phyloP scores from a whole-genome alignment of 1,140 invertebrate genomes.

The Pollicipes pollicipes region DNA sequence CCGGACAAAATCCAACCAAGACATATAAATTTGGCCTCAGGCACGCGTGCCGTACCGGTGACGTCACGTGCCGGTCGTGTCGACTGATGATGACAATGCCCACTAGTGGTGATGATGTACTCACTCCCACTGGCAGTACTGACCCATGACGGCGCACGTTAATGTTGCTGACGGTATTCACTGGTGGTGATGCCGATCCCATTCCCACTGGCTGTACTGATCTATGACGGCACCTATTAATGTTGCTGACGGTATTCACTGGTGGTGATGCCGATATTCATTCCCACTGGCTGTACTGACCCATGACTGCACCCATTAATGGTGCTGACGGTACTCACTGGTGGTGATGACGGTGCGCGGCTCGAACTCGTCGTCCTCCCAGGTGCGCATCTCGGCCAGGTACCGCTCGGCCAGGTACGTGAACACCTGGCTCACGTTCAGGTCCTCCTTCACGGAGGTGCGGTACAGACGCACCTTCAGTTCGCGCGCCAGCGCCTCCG shows the following conservation, averaged over 20 bases:
- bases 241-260: no score
- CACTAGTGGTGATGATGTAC: not conserved
- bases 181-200: not conserved
- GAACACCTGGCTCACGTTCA: conserved; percentile 84
- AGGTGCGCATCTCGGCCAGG: conserved; percentile 10
- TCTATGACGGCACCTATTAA: no score
- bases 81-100: not conserved
- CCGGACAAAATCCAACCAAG: not conserved
- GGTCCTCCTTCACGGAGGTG: conserved; percentile 91
- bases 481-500: conserved; percentile 63
- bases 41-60: no score
- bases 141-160: no score
- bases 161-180: no score
- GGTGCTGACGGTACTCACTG: no score
- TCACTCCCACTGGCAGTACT: no score
- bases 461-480: conserved; percentile 68
- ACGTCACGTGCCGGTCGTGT: no score
- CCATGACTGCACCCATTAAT: no score
- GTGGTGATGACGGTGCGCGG: not conserved
- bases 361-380: conserved; percentile 2
- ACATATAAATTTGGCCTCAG: not conserved
- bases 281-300: no score
- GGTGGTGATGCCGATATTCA: no score
- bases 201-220: no score
- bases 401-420: conserved; percentile 68